Conservation (phyloP, 2,888 invertebrate genomes). For the Rapana venosa region DNA sequence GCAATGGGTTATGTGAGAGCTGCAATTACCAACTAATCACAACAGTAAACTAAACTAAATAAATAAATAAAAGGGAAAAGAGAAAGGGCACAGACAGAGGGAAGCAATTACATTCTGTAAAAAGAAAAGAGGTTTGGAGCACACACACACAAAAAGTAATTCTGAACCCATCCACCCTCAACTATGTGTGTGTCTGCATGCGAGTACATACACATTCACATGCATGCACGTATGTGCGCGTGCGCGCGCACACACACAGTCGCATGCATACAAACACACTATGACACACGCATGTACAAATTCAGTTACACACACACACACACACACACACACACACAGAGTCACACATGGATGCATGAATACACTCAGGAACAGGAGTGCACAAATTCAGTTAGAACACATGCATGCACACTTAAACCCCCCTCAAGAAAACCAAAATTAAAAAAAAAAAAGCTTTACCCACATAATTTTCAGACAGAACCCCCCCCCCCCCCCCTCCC, state of each 20-base stretch:
- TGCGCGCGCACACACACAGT: not conserved
- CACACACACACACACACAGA: not conserved
- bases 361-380: not conserved
- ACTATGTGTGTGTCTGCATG: not conserved
- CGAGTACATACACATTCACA: not conserved
- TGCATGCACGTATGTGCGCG: not conserved
- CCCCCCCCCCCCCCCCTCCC: too few species aligned
- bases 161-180: too few species aligned
- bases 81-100: not conserved
- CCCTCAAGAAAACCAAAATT: too few species aligned
- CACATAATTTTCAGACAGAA: too few species aligned
- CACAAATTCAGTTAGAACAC: too few species aligned
- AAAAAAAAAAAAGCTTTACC: too few species aligned
- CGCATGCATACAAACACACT: too few species aligned
- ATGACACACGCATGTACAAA: not conserved
- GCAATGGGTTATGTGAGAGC: too few species aligned
- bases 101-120: not conserved
- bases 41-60: too few species aligned
- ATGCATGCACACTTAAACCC: too few species aligned
- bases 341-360: not conserved
- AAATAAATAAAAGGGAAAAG: not conserved
- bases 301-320: not conserved
- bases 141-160: not conserved
- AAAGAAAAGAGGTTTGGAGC: not conserved
- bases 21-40: too few species aligned